Base-by-base conservation (phyloP, 2,113 vertebrate species). In the Pteruthius melanotis region DNA sequence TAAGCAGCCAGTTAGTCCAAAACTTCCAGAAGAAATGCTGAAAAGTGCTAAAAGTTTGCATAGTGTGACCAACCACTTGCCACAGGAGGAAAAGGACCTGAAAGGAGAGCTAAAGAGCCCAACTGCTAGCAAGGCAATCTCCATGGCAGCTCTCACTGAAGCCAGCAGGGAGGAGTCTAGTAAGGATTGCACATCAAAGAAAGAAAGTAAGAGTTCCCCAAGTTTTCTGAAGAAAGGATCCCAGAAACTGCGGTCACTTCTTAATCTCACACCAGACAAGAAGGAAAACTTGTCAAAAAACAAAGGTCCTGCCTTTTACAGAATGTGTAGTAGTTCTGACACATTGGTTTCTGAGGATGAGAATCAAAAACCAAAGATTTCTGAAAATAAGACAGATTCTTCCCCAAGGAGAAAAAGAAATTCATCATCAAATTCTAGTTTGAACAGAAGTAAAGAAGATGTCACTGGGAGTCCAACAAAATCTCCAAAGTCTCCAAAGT, bases 241-340 rank as follows among this genome's bases (percentile, higher is more conserved):
- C 50, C 99, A 98, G 78, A 99, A 99, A 95, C 95, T 99, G 28
- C 98, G 98, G 50, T 99, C 99, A 1, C 95, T 99, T 47, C 97
- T 99, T 71, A 99, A 98, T 89, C 98, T 99, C 71, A 97, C 98
- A 35, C 98, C 98, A 64, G 98, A 99, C 50, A 99, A 98, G 96
- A 99, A 98, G 81, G 98, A 99, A 53, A 97, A 64, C 78, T 97
- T 98, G n/a, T 92, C 97, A 7, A 98, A 97, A 97, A 98, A 89
- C 71, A 98, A 97, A 89, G 97, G 97, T 26, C 95, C 98, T 21
- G 93, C 96, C 23, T 99, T 98, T 93, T 97, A 98, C 35, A 98
- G 96, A 76, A 98, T 98, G 91, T 97, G 94, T 35, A 98, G 98
- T 76, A 99, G 99, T 93, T 98, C 99, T 54, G 98, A 99, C 90